Base-by-base conservation (phyloP, 2,113 vertebrate species). In the Parus major region DNA sequence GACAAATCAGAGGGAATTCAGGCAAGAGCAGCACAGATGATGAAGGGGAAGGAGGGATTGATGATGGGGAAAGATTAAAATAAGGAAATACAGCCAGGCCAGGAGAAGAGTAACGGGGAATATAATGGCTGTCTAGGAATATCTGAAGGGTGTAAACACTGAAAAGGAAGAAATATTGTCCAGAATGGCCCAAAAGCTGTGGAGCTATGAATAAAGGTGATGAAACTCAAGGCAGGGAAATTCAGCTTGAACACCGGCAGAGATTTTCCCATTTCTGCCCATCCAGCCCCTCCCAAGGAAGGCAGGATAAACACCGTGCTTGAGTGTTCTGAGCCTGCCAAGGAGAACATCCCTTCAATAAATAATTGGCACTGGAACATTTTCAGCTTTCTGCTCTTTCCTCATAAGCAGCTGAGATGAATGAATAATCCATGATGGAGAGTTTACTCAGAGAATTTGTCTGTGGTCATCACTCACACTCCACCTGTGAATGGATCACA, bases 61-160 rank as follows among this genome's bases (percentile, higher is more conserved):
- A 77, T 95, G 93, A 72, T 70, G 71, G 86, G 82, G 42, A 80
- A n/a, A 88, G 96, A 94, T 95, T 94, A 94, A 90, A 94, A 89
- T 63, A 81, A 83, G 82, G 68, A 92, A 95, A 90, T 90, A 75
- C n/a, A 88, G 88, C 63, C 31, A 57, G 61, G 50, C 89, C 70
- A 47, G 80, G 31, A 21, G 59, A 90, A 83, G 89, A 95, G 18
- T 82, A 65, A 94, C 60, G 42, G 79, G 76, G 71, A 82, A 44
- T 55, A 49, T 68, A 87, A 93, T 18, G 64, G 64, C 60, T 88
- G 36, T 86, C 91, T 82, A 64, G 69, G 73, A 84, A 94, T 90
- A 91, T 71, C 76, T 7, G 2, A 87, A 85, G 85, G 88, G 50
- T 90, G 55, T 88, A 93, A 94, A 86, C 55, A 86, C 31, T 47